Base-by-base conservation (phyloP, 92 coral and sea anemone species). In the Ricordea florida region DNA sequence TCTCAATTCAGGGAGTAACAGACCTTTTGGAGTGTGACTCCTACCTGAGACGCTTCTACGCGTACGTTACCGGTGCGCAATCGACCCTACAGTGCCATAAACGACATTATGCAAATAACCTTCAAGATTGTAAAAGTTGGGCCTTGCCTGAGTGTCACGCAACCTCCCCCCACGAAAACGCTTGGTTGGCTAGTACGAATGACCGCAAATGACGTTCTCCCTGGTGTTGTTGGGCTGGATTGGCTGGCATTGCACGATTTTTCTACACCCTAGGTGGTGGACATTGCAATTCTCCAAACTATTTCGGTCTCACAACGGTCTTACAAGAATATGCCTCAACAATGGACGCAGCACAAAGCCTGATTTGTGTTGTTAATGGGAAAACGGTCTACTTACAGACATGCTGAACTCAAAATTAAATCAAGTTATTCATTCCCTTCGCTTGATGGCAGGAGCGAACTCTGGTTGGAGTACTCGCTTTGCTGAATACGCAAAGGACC, bases 321-420 rank as follows among this genome's bases (percentile, higher is more conserved):
- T 77, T 83, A 6, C 47, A 76, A 0, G 55, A 55, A 0, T 87
- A 61, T 47, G 74, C 83, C 0, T 25, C 22, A 18, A 81, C 78
- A 1, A 80, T 86, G 15, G 47, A 66, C 1, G 78, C 81, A 0
- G 89, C 77, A 26, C 41, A 84, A 2, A 1, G 3, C 6, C 77
- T 79, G 18, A 50, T 88, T 1, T 23, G 65, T 5, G 78, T 72
- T 15, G 87, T 88, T 16, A 78, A 84, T 21, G 37, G n/a, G n/a
- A n/a, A n/a, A n/a, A 80, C 5, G 25, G 90, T 1, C 45, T 84
- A 0, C 75, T n/a, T n/a, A n/a, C n/a, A n/a, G 81, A 4, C 66
- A 48, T 2, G 87, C 77, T 14, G 65, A 75, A 14, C 30, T 74
- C 0, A 74, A 64, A 33, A 21, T 78, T 0, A 85, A 85, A 45